Conservation (phyloP, 2,797 vertebrate species). For the Lophura swinhoii region DNA sequence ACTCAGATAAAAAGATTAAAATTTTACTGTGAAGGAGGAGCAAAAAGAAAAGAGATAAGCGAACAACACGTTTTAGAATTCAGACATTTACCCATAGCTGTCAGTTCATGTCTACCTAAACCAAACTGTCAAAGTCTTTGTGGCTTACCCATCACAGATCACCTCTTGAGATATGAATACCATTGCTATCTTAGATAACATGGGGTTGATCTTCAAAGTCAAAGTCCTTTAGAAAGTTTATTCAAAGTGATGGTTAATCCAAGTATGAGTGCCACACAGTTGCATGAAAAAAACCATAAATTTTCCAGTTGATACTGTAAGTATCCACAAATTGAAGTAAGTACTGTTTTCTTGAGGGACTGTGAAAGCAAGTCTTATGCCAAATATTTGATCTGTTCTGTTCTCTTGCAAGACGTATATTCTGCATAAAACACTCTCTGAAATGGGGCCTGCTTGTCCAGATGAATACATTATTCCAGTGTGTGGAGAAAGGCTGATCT, state of each 20-base stretch:
- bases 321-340: conserved; percentile 32
- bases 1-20: neutral
- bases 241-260: neutral
- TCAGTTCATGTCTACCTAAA: neutral
- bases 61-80: neutral
- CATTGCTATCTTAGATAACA: neutral
- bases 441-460: conserved; percentile 52
- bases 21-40: neutral
- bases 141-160: neutral
- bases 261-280: neutral
- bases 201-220: neutral
- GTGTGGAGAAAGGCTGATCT: conserved; percentile 53
- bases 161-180: neutral
- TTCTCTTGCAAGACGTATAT: conserved; percentile 22
- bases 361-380: conserved; percentile 16
- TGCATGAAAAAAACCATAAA: neutral
- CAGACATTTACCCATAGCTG: neutral
- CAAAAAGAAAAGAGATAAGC: neutral
- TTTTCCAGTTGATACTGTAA: conserved; percentile 14
- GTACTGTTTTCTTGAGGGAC: conserved; percentile 34
- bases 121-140: neutral
- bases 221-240: conserved; percentile 24
- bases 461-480: conserved; percentile 57
- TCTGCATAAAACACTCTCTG: conserved; percentile 44
- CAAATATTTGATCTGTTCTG: conserved; percentile 62